These are phyloP conservation scores for Zoanthus solanderi DNA, from an alignment of 92 coral and sea anemone genomes.

Conservation along the genomic window DNA sequence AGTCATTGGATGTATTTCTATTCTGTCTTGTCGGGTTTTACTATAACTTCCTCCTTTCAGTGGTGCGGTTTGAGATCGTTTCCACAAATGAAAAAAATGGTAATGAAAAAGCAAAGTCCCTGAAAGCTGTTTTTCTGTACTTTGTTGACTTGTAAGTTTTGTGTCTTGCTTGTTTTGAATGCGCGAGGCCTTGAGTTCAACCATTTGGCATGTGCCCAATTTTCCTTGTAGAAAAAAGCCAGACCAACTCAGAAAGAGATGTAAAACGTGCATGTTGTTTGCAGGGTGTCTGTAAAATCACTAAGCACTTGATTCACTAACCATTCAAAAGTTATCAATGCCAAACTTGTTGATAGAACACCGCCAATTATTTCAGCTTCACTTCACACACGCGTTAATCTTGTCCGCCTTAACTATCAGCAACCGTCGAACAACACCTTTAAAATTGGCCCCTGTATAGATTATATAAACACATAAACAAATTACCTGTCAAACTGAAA, in stretches of 20 bases:
- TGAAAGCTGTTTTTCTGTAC: not conserved
- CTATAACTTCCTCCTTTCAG: constrained; percentile 1
- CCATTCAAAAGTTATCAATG: not conserved
- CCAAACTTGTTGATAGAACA: not conserved
- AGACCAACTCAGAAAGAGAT: not conserved
- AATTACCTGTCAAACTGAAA: constrained; percentile 8
- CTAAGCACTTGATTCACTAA: not conserved
- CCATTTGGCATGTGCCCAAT: not conserved
- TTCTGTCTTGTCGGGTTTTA: not conserved
- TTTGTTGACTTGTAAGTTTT: not conserved
- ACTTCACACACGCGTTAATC: constrained; percentile 18
- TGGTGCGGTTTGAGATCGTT: not conserved
- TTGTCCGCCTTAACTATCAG: constrained; percentile 11
- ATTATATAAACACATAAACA: constrained; percentile 25
- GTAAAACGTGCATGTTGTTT: constrained; percentile 10
- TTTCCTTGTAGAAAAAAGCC: constrained; percentile 13
- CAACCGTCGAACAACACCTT: not conserved
- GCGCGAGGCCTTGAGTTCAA: not conserved
- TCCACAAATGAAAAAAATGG: not conserved
- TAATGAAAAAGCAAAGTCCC: not conserved
- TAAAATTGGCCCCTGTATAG: not conserved
- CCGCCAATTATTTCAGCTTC: constrained; percentile 23
- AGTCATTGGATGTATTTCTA: not conserved
- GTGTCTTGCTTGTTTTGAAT: not conserved
- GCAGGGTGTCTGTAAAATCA: not conserved